Evolutionary conservation across 2,888 invertebrate species (phyloP).

Genomic region (Clepsis dumicolana): DNA sequence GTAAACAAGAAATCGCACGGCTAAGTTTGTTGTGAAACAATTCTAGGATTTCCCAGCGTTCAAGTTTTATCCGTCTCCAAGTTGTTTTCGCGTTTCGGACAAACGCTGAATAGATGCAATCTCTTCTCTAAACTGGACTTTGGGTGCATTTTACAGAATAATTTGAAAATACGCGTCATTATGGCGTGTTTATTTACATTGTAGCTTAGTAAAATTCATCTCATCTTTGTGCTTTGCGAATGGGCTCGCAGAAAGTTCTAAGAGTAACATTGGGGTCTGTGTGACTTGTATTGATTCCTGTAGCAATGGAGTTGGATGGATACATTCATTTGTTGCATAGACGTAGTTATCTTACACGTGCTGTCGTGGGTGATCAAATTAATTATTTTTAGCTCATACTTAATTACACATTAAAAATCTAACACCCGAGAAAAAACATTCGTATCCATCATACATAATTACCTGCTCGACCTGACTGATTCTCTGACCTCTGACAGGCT

Average conservation of each 20-base stretch:
- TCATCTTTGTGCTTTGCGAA: background rate
- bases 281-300: too few relatives aligned
- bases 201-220: background rate
- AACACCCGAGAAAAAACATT: too few relatives aligned
- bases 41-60: slow-evolving; percentile 17
- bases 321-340: too few relatives aligned
- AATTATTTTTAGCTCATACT: too few relatives aligned
- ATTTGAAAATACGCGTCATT: background rate
- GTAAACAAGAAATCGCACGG: slow-evolving; percentile 7
- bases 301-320: too few relatives aligned
- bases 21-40: slow-evolving; percentile 35
- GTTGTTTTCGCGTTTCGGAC: slow-evolving; percentile 64
- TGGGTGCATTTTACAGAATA: background rate
- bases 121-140: slow-evolving; percentile 59
- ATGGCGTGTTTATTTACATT: background rate
- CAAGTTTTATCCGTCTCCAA: slow-evolving; percentile 47
- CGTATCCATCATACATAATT: too few relatives aligned
- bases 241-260: too few relatives aligned
- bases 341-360: too few relatives aligned
- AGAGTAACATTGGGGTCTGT: too few relatives aligned
- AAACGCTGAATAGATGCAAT: slow-evolving; percentile 72
- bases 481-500: too few relatives aligned
- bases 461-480: background rate
- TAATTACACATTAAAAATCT: too few relatives aligned
- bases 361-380: too few relatives aligned